These are phyloP conservation scores for Phallusia fumigata DNA, from an alignment of 23 tunicate species.

Conservation along the genomic window DNA sequence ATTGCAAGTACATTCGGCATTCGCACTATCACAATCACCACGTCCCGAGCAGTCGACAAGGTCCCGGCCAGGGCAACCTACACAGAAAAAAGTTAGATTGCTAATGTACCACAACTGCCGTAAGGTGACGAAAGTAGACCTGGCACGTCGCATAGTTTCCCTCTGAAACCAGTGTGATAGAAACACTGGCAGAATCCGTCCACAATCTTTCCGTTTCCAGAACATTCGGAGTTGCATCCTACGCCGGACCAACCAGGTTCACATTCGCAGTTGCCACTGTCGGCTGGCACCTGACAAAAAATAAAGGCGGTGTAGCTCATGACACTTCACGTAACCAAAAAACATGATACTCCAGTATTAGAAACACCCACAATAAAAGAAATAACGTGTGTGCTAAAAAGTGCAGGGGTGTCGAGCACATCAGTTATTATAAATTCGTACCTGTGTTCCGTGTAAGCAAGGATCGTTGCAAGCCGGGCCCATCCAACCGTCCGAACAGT, in stretches of 20 bases:
- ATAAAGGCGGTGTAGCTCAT: not conserved
- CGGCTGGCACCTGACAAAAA: conserved; percentile 25
- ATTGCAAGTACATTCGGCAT: conserved; percentile 24
- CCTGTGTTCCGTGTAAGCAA: conserved; percentile 27
- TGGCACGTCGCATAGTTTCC: conserved; percentile 31
- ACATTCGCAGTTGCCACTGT: conserved; percentile 35
- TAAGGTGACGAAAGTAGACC: not conserved
- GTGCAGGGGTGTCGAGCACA: too few species aligned
- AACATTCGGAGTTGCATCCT: conserved; percentile 40
- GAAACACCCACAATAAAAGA: too few species aligned
- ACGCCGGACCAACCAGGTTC: conserved; percentile 35
- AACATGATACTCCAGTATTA: not conserved
- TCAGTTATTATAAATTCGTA: not conserved
- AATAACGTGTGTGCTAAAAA: too few species aligned
- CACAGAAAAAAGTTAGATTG: not conserved
- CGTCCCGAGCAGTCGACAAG: conserved; percentile 25
- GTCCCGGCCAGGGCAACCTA: conserved; percentile 28
- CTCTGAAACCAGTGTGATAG: conserved; percentile 15
- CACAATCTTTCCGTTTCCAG: conserved; percentile 25
- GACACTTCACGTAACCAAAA: not conserved
- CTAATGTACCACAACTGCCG: not conserved
- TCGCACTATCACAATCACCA: conserved; percentile 32
- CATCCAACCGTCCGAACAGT: conserved; percentile 26
- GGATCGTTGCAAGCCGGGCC: conserved; percentile 31
- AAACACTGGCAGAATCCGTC: conserved; percentile 12